Base-by-base conservation (phyloP, 2,888 invertebrate species). In the Nowickia ferox region DNA sequence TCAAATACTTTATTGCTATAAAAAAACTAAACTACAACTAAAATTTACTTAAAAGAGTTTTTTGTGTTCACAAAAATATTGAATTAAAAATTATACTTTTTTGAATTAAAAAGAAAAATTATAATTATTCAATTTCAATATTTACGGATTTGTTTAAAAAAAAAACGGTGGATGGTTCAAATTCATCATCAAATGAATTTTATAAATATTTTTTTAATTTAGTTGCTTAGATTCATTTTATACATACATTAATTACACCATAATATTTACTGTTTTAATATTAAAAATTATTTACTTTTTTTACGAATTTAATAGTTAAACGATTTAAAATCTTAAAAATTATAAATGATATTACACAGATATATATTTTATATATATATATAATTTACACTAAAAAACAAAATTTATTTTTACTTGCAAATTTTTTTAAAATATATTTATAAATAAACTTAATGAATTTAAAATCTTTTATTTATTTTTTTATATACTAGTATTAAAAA, bases 91-190 rank as follows among this genome's bases (percentile, higher is more conserved):
- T 40, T 40, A 59, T 38, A 42, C 13, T 42, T 57, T 66, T 65
- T 59, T 51, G 9, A 51, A 71, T 76, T 72, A 61, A 53, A 71
- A 80, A n/a, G n/a, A n/a, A 75, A 85, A 81, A 66, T 61, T 69
- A 82, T 71, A 76, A 81, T 82, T 74, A 79, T 55, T 46, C 72
- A 72, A 71, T 55, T 84, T 82, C 22, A 57, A 77, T 63, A 17
- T 84, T 83, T 13, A 78, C 51, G 69, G 40, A 66, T 78, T 87
- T 87, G 84, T 87, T 91, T 90, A 87, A 22, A 61, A 89, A n/a
- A 90, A 89, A 90, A 90, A 90, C 91, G 91, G 91, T 91, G 91
- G 91, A 90, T 91, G 90, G 89, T 91, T 90, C 89, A 89, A 81
- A 90, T 90, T 89, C 89, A 89, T 88, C 72, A 65, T 88, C 22